These are phyloP conservation scores for Bovichtus diacanthus DNA, from an alignment of 2,797 vertebrate genomes.

Conservation along the genomic window DNA sequence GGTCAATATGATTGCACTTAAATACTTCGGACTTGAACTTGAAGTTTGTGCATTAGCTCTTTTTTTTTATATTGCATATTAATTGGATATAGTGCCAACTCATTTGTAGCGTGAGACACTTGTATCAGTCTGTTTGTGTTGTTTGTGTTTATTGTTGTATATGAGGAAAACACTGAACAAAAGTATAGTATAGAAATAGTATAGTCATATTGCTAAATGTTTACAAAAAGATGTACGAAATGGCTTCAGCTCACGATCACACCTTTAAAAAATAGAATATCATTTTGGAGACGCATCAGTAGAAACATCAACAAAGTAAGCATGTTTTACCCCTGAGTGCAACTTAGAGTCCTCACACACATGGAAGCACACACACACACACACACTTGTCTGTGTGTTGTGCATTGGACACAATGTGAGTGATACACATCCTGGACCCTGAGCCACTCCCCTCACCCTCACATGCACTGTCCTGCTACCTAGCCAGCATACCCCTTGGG, in stretches of 20 bases:
- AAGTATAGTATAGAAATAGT: too few relatives aligned
- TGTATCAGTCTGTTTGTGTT: too few relatives aligned
- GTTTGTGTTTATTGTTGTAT: too few relatives aligned
- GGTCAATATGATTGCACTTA: too few relatives aligned
- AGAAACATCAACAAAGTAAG: conserved; percentile 6
- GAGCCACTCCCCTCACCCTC: conserved; percentile 37
- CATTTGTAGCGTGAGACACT: too few relatives aligned
- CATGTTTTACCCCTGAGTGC: conserved; percentile 2
- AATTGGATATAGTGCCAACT: too few relatives aligned
- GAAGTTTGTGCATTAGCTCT: too few relatives aligned
- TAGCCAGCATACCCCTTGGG: conserved; percentile 66
- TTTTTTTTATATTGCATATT: too few relatives aligned
- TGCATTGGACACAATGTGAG: conserved; percentile 30
- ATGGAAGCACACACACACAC: conserved; percentile 4
- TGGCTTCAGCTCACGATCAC: background rate
- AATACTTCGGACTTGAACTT: too few relatives aligned
- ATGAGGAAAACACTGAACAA: too few relatives aligned
- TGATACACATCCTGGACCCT: conserved; percentile 55
- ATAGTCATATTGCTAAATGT: background rate
- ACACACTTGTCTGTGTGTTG: conserved; percentile 17
- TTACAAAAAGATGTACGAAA: background rate
- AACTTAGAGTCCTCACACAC: conserved; percentile 24
- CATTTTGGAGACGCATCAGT: background rate
- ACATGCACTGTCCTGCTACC: conserved; percentile 35
- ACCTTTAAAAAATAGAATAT: background rate